phyloP scores from a whole-genome alignment of 2,113 vertebrate species.

The Bettongia penicillata region DNA sequence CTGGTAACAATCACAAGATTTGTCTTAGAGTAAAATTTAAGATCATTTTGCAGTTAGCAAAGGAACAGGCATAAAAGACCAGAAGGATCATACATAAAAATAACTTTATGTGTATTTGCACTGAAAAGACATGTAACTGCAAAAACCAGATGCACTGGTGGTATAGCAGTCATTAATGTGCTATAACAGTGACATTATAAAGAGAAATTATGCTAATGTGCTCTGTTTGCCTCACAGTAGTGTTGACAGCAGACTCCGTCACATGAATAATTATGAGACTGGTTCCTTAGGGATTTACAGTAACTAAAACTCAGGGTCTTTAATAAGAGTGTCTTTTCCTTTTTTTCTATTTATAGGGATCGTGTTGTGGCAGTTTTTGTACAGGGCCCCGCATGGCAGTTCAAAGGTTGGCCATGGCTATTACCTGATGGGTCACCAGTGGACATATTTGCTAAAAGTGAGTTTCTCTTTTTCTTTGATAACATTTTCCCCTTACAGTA shows the following conservation, averaged over 20 bases:
- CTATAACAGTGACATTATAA: rapidly evolving
- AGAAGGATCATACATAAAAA: not conserved
- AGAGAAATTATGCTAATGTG: rapidly evolving
- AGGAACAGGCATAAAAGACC: slow-evolving; percentile 4
- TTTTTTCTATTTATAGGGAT: slow-evolving; percentile 87
- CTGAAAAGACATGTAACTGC: not conserved
- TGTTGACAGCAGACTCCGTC: not conserved
- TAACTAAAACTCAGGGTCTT: not conserved
- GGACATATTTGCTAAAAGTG: slow-evolving; percentile 99
- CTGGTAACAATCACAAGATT: slow-evolving; percentile 2
- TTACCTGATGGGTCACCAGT: slow-evolving; percentile 98
- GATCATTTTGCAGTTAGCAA: slow-evolving; percentile 11
- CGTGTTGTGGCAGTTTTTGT: slow-evolving; percentile 98
- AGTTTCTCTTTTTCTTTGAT: slow-evolving; percentile 71
- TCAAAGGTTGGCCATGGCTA: slow-evolving; percentile 99
- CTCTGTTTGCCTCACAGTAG: not conserved
- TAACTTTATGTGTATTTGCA: not conserved
- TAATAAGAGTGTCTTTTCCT: not conserved
- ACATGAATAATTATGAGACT: not conserved
- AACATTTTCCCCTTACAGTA: not conserved
- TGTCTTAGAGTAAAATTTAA: not conserved
- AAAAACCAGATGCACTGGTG: not conserved
- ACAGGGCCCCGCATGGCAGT: slow-evolving; percentile 99
- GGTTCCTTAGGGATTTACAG: not conserved
- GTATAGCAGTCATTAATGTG: not conserved